These are phyloP conservation scores for Taeniopygia guttata DNA, from an alignment of 2,797 vertebrate species.

Conservation along the genomic window DNA sequence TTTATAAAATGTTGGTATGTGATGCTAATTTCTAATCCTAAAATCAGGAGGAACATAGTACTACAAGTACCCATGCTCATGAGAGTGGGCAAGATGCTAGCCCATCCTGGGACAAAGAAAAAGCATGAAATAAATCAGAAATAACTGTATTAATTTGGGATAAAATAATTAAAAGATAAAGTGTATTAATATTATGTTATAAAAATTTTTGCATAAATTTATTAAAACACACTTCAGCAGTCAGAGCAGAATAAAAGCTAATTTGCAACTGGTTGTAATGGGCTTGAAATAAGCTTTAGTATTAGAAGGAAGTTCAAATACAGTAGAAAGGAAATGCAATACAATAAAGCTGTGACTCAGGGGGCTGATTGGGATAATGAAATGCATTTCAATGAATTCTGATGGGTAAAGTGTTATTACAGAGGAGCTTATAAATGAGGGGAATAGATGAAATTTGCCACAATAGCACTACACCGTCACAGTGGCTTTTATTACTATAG, in stretches of 20 bases:
- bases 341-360: slow-evolving; percentile 62
- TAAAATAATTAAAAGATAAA: slow-evolving; percentile 64
- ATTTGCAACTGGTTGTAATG: slow-evolving; percentile 63
- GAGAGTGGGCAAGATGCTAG: not conserved
- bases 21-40: not conserved
- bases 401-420: slow-evolving; percentile 57
- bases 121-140: slow-evolving; percentile 48
- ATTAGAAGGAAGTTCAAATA: slow-evolving; percentile 66
- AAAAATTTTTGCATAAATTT: slow-evolving; percentile 61
- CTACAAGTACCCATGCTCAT: not conserved
- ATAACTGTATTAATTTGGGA: slow-evolving; percentile 51
- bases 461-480: slow-evolving; percentile 29
- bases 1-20: not conserved
- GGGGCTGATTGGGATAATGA: slow-evolving; percentile 66
- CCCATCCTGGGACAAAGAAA: not conserved
- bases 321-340: slow-evolving; percentile 59
- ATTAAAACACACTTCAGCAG: slow-evolving; percentile 67
- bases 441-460: slow-evolving; percentile 32
- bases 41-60: not conserved
- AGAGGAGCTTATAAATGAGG: slow-evolving; percentile 46
- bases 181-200: slow-evolving; percentile 44
- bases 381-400: slow-evolving; percentile 67
- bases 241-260: slow-evolving; percentile 59
- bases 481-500: slow-evolving; percentile 23
- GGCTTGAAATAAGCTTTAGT: slow-evolving; percentile 57